These are phyloP conservation scores for Spatulosminthurus flaviceps DNA, from an alignment of 2,888 invertebrate species.

Conservation along the genomic window DNA sequence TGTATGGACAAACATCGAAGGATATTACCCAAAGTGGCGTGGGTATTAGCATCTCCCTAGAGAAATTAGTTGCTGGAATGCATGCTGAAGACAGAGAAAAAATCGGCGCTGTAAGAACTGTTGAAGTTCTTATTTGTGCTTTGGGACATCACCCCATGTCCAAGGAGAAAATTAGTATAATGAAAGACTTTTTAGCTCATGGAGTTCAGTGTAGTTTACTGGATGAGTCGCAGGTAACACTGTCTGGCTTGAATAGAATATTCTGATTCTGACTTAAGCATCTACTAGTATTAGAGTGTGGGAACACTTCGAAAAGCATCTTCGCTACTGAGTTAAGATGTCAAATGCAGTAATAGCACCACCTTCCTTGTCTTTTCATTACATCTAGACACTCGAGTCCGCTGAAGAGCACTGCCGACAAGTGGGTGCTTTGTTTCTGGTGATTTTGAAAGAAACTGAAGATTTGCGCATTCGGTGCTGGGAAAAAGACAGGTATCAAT, in stretches of 20 bases:
- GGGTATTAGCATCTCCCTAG: conserved; percentile 86
- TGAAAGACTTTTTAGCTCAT: conserved; percentile 76
- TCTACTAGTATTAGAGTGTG: too few relatives aligned
- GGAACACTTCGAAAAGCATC: too few relatives aligned
- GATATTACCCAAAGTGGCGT: conserved; percentile 73
- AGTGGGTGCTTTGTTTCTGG: conserved; percentile 73
- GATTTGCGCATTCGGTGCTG: conserved; percentile 70
- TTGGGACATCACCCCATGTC: conserved; percentile 70
- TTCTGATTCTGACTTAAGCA: too few relatives aligned
- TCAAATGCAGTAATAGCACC: too few relatives aligned
- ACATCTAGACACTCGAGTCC: conserved; percentile 72
- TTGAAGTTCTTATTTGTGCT: conserved; percentile 76
- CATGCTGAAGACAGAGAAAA: conserved; percentile 66
- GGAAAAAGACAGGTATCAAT: conserved; percentile 72
- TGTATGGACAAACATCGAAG: conserved; percentile 48
- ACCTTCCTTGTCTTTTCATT: conserved; percentile 36
- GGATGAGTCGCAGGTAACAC: conserved; percentile 68
- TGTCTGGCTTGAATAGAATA: too few relatives aligned
- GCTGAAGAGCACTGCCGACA: conserved; percentile 73
- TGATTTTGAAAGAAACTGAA: conserved; percentile 74
- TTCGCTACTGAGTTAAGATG: too few relatives aligned
- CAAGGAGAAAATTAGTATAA: conserved; percentile 71
- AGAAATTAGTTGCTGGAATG: conserved; percentile 70
- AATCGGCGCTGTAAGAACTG: conserved; percentile 67
- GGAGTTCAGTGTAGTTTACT: conserved; percentile 75